Base-by-base conservation (phyloP, 1,140 invertebrate genomes). In the Doryteuthis pealeii region DNA sequence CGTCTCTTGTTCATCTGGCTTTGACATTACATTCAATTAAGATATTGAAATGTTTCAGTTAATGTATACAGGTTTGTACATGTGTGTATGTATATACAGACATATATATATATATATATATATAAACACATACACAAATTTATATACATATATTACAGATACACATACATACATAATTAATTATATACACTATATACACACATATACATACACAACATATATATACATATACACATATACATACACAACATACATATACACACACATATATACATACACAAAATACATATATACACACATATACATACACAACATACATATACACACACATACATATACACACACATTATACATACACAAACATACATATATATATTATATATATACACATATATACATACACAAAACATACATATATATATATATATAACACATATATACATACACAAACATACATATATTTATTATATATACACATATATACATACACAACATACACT, bases 361-460 rank as follows among this genome's bases (percentile, higher is more conserved):
- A 58, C 15, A 58, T 58, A 58, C 54, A 58, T 58, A 58, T 58
- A 58, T 28, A 58, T 69, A 32, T 32, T 4, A 69, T 69, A 69
- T 30, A 69, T 32, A 69, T 22, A 32, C 22, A 69, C 28, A 69
- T 35, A 69, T 30, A 32, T 32, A 35, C 22, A 31, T 69, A 69
- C 26, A 69, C 26, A 69, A 4, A 6, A 32, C 67, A 69, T 32
- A 31, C 10, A 69, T 32, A 35, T 35, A 31, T 32, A 69, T 69
- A 35, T n/a, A 31, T 69, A 69, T 69, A 35, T 22, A 32, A 68
- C 22, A 68, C 26, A 68, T 22, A 68, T 30, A 68, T 74, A 65
- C 58, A 76, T 68, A 68, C 22, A 68, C 10, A 68, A 10, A 68
- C 10, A 31, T 18, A 35, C 22, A n/a, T 18, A 58, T 28, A 58